A percentile compares a stretch with the other conserved stretches of the same genome.
Evolutionary conservation across 35 echinoderm and acorn worm species (phyloP).

Genomic region (Patiria miniata): DNA sequence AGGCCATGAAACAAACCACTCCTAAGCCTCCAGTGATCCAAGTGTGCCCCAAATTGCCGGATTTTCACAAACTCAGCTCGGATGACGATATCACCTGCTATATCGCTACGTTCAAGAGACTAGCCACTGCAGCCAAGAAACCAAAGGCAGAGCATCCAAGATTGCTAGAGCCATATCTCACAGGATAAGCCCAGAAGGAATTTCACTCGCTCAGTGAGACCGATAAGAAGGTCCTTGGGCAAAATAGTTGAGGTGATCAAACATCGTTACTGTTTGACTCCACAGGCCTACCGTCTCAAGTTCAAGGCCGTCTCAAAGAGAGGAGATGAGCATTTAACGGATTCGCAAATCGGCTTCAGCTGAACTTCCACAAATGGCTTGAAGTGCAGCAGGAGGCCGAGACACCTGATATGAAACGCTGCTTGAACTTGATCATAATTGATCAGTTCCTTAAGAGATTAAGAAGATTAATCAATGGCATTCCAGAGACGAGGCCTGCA

Average conservation of each 20-base stretch:
- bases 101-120: constrained; percentile 29
- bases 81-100: constrained; percentile 45
- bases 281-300: too few relatives aligned
- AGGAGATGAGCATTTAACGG: constrained; percentile 36
- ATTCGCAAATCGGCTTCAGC: constrained; percentile 11
- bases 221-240: constrained; percentile 22
- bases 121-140: background rate
- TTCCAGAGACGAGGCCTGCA: too few relatives aligned
- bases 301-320: constrained; percentile 42
- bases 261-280: background rate
- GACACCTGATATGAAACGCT: constrained; percentile 21
- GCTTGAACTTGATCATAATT: constrained; percentile 32
- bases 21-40: background rate
- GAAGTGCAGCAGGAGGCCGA: background rate
- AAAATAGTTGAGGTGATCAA: too few relatives aligned
- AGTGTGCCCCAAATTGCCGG: background rate
- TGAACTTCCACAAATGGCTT: constrained; percentile 38
- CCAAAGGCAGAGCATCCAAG: background rate
- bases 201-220: background rate
- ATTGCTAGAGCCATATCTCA: constrained; percentile 37
- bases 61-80: constrained; percentile 20
- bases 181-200: too few relatives aligned
- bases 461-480: too few relatives aligned
- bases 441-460: constrained; percentile 46
- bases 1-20: background rate